Percentiles rank a stretch among this genome's conserved stretches.
These are phyloP conservation scores for Ormyrus nitidulus DNA, from an alignment of 2,888 invertebrate species.

Conservation along the genomic window DNA sequence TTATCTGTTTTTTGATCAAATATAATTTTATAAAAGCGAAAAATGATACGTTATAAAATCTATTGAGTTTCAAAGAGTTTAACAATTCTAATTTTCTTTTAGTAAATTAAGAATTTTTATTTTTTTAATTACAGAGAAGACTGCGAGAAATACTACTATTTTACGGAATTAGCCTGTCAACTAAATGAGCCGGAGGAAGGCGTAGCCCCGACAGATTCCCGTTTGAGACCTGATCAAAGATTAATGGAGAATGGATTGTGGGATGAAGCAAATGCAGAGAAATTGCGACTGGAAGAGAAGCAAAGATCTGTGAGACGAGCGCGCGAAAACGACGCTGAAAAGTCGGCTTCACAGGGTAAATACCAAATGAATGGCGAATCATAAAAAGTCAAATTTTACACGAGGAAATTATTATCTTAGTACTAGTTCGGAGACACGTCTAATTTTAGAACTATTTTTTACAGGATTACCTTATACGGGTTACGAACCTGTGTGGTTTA, in stretches of 20 bases:
- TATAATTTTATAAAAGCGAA: no score
- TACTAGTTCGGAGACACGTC: no score
- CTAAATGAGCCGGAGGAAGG: conserved; percentile 95
- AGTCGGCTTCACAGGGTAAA: conserved; percentile 79
- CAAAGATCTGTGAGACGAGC: conserved; percentile 88
- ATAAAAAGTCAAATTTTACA: no score
- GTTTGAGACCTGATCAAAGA: conserved; percentile 95
- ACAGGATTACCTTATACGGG: conserved; percentile 82
- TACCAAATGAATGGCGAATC: not conserved
- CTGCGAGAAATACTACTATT: conserved; percentile 90
- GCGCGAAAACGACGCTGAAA: conserved; percentile 88
- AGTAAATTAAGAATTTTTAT: not conserved
- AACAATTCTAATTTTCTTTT: not conserved
- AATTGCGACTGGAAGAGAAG: conserved; percentile 94
- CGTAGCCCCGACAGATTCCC: conserved; percentile 96
- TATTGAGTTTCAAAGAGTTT: not conserved
- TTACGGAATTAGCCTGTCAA: conserved; percentile 96
- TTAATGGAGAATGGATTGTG: conserved; percentile 96
- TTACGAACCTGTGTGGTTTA: conserved; percentile 93
- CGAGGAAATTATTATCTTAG: no score
- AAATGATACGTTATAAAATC: no score
- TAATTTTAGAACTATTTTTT: not conserved
- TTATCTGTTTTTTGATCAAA: no score
- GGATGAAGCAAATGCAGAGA: conserved; percentile 93
- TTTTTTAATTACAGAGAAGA: conserved; percentile 76